phyloP scores from a whole-genome alignment of 1,140 invertebrate species.

The Aphelenchoides fujianensis region DNA sequence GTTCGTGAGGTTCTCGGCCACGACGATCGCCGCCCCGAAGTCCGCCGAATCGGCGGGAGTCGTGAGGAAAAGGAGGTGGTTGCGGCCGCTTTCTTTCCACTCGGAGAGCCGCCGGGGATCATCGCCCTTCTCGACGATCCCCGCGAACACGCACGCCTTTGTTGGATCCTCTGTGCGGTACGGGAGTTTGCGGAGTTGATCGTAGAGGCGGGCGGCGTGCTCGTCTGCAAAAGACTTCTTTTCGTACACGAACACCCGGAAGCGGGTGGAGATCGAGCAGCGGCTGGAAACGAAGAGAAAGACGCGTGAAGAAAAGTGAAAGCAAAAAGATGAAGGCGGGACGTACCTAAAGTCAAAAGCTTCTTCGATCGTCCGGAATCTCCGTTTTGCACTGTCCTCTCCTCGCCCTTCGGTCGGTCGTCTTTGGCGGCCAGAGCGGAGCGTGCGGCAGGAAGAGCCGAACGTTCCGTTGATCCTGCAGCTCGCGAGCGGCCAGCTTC shows the following conservation, averaged over 20 bases:
- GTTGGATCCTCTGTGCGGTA: conserved; percentile 16
- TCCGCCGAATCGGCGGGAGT: too few species aligned
- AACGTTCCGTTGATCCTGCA: conserved; percentile 53
- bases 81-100: conserved; percentile 32
- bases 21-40: background rate
- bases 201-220: conserved; percentile 15
- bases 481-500: conserved; percentile 31
- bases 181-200: conserved; percentile 30
- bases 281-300: conserved; percentile 41
- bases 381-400: too few species aligned
- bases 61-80: conserved; percentile 37
- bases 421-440: conserved; percentile 40
- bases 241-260: conserved; percentile 46
- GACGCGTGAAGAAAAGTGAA: too few species aligned
- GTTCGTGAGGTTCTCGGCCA: conserved; percentile 10
- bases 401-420: too few species aligned
- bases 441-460: conserved; percentile 43
- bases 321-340: too few species aligned
- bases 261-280: conserved; percentile 50
- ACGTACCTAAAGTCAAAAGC: conserved; percentile 32
- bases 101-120: conserved; percentile 16
- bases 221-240: background rate
- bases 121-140: conserved; percentile 27
- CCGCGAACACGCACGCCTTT: conserved; percentile 49
- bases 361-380: conserved; percentile 31